Evolutionary conservation across 2,888 invertebrate species (phyloP).

Genomic region (Tenthredo distinguenda): DNA sequence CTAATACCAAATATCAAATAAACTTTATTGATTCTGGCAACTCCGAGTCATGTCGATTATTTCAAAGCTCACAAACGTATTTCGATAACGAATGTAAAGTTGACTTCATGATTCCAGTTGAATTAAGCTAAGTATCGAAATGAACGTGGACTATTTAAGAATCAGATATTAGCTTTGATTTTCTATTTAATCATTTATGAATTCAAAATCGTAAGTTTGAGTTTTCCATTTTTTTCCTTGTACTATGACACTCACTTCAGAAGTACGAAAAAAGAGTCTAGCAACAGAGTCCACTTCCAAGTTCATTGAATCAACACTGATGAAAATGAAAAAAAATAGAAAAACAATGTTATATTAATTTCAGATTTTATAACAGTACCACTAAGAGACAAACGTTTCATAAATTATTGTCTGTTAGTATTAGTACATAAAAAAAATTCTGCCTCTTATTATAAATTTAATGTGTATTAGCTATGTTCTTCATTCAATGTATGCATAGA

Average conservation of each 20-base stretch:
- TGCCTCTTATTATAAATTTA: neutral
- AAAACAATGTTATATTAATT: conserved; percentile 28
- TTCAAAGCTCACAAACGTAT: neutral
- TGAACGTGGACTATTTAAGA: neutral
- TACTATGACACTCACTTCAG: neutral
- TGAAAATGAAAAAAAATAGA: neutral
- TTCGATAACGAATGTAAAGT: neutral
- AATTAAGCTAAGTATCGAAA: neutral
- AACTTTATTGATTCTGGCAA: conserved; percentile 21
- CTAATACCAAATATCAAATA: conserved; percentile 1
- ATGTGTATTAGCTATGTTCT: conserved; percentile 14
- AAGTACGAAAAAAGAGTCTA: neutral
- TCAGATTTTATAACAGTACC: neutral
- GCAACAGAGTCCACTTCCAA: conserved; percentile 26
- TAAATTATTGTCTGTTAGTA: neutral
- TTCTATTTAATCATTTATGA: neutral
- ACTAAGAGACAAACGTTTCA: neutral
- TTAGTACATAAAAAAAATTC: neutral
- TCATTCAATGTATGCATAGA: neutral
- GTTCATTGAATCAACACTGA: conserved; percentile 31
- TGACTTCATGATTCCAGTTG: neutral
- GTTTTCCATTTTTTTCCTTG: neutral
- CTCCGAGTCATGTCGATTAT: conserved; percentile 9
- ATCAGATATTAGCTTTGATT: neutral
- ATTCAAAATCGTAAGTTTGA: neutral